Evolutionary conservation across 2,113 vertebrate species (phyloP).

Genomic region (Pachyramphus minor): DNA sequence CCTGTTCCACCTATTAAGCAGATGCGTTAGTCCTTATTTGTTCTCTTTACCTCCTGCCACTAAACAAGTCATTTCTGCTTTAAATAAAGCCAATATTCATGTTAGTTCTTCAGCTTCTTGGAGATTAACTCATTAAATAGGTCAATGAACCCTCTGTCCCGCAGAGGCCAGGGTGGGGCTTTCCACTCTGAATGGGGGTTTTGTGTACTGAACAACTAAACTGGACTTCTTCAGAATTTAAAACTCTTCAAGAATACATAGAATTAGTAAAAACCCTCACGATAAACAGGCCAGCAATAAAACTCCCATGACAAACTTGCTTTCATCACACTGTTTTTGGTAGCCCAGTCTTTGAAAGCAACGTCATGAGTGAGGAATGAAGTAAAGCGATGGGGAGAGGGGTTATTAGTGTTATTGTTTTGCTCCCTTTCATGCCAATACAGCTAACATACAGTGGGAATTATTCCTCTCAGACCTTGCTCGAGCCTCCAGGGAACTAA

Average conservation of each 20-base stretch:
- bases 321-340: background rate
- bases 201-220: background rate
- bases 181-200: background rate
- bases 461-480: background rate
- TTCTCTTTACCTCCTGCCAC: background rate
- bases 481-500: background rate
- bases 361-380: background rate
- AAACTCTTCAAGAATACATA: background rate
- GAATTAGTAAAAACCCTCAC: background rate
- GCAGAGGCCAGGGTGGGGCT: background rate
- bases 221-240: background rate
- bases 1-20: background rate
- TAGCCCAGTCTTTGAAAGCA: background rate
- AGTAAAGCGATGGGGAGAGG: background rate
- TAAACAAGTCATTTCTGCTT: background rate
- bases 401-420: background rate
- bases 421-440: background rate
- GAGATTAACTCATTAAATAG: conserved; percentile 50
- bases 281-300: background rate
- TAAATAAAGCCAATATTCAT: conserved; percentile 40
- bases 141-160: conserved; percentile 28
- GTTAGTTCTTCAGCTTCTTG: background rate
- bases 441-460: background rate
- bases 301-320: background rate
- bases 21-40: background rate